These are phyloP conservation scores for Gracilinanus agilis DNA, from an alignment of 2,113 vertebrate species.

Conservation along the genomic window DNA sequence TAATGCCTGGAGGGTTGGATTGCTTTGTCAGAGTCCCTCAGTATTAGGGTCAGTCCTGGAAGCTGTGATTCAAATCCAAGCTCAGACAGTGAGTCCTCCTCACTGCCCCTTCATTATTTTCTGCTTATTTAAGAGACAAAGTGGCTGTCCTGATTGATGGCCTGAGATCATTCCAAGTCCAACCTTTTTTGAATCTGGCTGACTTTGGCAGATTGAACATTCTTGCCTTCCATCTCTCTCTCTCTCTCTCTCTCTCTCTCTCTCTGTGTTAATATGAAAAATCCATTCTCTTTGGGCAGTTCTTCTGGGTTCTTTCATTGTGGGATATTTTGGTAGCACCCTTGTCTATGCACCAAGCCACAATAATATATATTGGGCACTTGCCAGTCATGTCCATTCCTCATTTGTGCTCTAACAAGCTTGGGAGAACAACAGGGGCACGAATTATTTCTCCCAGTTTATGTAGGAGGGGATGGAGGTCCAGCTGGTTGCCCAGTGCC, in stretches of 20 bases:
- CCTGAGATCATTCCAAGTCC: background rate
- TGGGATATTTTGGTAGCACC: background rate
- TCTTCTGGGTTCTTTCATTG: background rate
- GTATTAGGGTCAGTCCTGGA: too few species aligned
- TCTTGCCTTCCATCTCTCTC: background rate
- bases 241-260: too few species aligned
- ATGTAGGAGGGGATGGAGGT: background rate
- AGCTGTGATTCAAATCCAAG: too few species aligned
- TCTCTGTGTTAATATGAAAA: background rate
- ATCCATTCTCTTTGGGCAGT: background rate
- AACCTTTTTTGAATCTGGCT: background rate
- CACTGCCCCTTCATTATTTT: too few species aligned
- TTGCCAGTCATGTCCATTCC: fast-evolving
- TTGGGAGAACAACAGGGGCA: background rate
- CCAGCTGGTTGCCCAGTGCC: background rate
- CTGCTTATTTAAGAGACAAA: background rate
- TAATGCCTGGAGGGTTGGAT: background rate
- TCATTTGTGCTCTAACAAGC: background rate
- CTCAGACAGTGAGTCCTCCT: background rate
- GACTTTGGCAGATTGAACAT: background rate
- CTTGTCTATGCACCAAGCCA: background rate
- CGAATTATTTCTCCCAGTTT: background rate
- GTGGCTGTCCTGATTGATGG: background rate
- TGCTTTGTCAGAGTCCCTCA: background rate
- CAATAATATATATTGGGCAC: fast-evolving